These are phyloP conservation scores for Acanthornis magna DNA, from an alignment of 2,797 vertebrate species.

Conservation along the genomic window DNA sequence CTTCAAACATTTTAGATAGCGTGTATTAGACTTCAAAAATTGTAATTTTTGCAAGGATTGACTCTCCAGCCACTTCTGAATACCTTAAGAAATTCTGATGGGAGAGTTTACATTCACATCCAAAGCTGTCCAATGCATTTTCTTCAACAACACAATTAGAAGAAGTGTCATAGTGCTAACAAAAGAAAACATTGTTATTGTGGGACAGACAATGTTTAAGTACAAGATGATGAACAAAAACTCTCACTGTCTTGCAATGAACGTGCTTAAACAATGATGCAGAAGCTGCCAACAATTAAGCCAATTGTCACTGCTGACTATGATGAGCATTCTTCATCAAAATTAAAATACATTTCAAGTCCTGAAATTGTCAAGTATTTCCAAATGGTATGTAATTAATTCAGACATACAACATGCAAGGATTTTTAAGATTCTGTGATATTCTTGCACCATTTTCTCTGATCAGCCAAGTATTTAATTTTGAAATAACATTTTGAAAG, in stretches of 20 bases:
- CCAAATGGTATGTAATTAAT: background rate
- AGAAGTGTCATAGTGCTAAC: background rate
- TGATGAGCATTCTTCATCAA: background rate
- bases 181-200: background rate
- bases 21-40: background rate
- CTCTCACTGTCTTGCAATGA: background rate
- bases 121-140: background rate
- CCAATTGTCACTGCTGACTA: background rate
- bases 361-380: background rate
- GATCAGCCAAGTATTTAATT: background rate
- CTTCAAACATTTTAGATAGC: background rate
- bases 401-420: background rate
- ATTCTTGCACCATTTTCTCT: background rate
- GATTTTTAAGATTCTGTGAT: background rate
- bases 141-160: background rate
- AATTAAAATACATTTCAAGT: constrained; percentile 22
- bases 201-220: background rate
- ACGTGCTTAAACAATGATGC: background rate
- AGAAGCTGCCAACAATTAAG: constrained; percentile 27
- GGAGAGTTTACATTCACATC: background rate
- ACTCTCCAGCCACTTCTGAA: background rate
- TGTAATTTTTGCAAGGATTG: background rate
- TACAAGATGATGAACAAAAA: background rate
- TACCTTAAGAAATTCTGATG: background rate
- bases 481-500: background rate